phyloP scores from a whole-genome alignment of 2,888 invertebrate species.

The Biston stratarius region DNA sequence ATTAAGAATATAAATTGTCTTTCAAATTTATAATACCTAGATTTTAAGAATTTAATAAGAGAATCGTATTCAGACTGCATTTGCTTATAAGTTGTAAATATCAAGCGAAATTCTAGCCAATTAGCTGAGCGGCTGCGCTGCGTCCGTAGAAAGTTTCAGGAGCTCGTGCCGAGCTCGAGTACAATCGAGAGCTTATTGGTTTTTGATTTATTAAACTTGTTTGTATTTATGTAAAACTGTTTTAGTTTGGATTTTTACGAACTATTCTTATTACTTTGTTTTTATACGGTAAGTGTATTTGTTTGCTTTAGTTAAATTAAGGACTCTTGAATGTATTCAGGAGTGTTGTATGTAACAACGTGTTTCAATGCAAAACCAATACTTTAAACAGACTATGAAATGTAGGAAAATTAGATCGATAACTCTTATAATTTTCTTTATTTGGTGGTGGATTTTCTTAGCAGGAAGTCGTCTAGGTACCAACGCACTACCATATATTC shows the following conservation, averaged over 20 bases:
- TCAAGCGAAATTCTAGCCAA: conserved; percentile 75
- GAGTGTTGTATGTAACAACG: too few species aligned
- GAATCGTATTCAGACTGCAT: conserved; percentile 49
- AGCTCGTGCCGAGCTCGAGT: conserved; percentile 56
- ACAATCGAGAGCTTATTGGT: conserved; percentile 70
- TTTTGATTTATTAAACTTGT: conserved; percentile 64
- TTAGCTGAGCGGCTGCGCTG: conserved; percentile 71
- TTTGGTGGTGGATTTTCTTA: too few species aligned
- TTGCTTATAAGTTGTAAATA: conserved; percentile 61
- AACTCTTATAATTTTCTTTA: too few species aligned
- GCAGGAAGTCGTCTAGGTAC: too few species aligned
- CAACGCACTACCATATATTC: too few species aligned
- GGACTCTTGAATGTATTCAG: too few species aligned
- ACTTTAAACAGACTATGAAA: too few species aligned
- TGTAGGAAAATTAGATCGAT: too few species aligned
- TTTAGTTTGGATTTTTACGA: conserved; percentile 13
- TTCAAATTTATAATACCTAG: conserved; percentile 1
- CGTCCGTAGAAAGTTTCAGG: conserved; percentile 68
- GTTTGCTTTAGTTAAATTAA: neutral
- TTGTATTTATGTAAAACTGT: conserved; percentile 37
- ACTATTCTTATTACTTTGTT: conserved; percentile 7
- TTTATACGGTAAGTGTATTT: neutral
- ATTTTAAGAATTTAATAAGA: conserved; percentile 24
- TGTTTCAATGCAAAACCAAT: too few species aligned
- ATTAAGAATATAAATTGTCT: too few species aligned